phyloP scores from a whole-genome alignment of 2,888 invertebrate genomes.

The Melanophora roralis region DNA sequence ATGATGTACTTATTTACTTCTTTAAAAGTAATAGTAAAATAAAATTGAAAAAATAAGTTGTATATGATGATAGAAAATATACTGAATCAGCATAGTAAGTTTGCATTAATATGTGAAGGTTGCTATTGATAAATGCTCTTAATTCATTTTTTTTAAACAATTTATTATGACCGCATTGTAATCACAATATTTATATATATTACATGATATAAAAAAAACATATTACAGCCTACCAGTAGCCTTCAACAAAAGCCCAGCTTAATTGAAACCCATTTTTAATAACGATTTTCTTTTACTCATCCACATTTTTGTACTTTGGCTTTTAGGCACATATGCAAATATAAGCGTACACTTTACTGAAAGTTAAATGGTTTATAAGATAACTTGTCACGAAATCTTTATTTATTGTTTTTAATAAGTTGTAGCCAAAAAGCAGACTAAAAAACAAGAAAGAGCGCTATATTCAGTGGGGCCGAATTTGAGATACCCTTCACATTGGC shows the following conservation, averaged over 20 bases:
- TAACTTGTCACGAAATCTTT: conserved; percentile 68
- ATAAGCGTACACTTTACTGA: background rate
- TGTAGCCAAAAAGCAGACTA: conserved; percentile 64
- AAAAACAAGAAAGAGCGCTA: background rate
- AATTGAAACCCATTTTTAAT: conserved; percentile 7
- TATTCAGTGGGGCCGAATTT: too few species aligned
- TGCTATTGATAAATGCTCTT: background rate
- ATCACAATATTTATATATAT: conserved; percentile 50
- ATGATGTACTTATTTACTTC: too few species aligned
- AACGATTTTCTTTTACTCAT: background rate
- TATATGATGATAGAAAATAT: too few species aligned
- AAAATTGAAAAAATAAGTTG: too few species aligned
- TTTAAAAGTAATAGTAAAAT: too few species aligned
- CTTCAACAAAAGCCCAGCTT: background rate
- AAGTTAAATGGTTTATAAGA: conserved; percentile 58
- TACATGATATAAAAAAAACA: conserved; percentile 9
- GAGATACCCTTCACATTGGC: too few species aligned
- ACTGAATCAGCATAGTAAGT: too few species aligned
- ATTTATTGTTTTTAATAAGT: conserved; percentile 74
- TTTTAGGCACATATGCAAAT: background rate
- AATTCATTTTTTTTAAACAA: conserved; percentile 65
- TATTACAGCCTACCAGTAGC: background rate
- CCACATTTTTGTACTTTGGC: background rate
- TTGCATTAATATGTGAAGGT: background rate
- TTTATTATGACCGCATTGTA: conserved; percentile 71